phyloP scores from a whole-genome alignment of 2,888 invertebrate species.

The Cybosia mesomella region DNA sequence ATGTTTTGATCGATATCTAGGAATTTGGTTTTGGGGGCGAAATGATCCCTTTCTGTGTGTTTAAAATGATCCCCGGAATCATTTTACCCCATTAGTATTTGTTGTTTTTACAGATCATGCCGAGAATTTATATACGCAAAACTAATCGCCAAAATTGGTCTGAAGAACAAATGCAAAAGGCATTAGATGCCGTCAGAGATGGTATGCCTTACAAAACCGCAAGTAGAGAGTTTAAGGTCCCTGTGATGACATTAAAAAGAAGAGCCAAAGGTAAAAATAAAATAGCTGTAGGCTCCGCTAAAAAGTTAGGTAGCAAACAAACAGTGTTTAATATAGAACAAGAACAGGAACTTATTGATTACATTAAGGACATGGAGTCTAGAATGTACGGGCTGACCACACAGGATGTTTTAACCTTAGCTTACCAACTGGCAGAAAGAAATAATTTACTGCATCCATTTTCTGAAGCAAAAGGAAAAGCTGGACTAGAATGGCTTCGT shows the following conservation, averaged over 20 bases:
- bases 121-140: background rate
- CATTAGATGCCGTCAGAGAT: background rate
- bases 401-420: slow-evolving; percentile 13
- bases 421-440: slow-evolving; percentile 17
- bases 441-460: slow-evolving; percentile 19
- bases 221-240: slow-evolving; percentile 8
- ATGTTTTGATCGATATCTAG: too few species aligned
- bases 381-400: slow-evolving; percentile 12
- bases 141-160: background rate
- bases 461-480: slow-evolving; percentile 8
- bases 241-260: slow-evolving; percentile 12
- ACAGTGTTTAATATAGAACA: slow-evolving; percentile 1
- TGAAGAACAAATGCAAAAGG: background rate
- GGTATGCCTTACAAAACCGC: slow-evolving; percentile 6
- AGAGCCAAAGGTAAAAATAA: background rate
- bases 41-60: too few species aligned
- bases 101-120: background rate
- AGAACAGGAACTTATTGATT: slow-evolving; percentile 5
- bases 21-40: too few species aligned
- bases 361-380: slow-evolving; percentile 11
- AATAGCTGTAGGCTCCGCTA: background rate
- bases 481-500: slow-evolving; percentile 10
- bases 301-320: slow-evolving; percentile 6
- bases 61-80: too few species aligned
- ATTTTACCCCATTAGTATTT: too few species aligned